Conservation (phyloP, 2,113 vertebrate species). For the Melozone crissalis region DNA sequence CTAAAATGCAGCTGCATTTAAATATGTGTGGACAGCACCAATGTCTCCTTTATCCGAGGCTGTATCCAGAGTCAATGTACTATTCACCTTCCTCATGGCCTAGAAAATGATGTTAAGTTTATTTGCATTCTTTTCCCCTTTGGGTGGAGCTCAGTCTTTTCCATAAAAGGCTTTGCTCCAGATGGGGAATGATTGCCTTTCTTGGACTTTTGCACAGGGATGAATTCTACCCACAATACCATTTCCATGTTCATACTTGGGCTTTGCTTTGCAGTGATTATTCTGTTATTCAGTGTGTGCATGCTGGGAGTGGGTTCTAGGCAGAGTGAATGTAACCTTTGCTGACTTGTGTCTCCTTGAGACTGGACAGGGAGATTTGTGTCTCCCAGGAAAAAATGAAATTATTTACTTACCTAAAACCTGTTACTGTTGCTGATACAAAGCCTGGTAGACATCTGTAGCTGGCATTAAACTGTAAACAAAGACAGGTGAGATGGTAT, state of each 20-base stretch:
- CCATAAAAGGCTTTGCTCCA: background rate
- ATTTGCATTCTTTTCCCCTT: background rate
- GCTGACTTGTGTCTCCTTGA: background rate
- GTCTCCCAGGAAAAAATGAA: background rate
- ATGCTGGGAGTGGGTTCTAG: background rate
- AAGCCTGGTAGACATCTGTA: conserved; percentile 75
- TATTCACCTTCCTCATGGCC: background rate
- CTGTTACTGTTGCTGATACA: conserved; percentile 39
- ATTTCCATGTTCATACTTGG: background rate
- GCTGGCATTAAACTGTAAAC: conserved; percentile 69
- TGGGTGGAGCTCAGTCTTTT: background rate
- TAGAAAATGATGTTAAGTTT: background rate
- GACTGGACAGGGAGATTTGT: background rate
- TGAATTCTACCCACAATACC: background rate
- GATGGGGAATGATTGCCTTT: background rate
- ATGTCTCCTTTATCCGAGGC: background rate
- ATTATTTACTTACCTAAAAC: conserved; percentile 69
- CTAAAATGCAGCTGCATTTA: background rate
- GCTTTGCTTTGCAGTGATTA: background rate
- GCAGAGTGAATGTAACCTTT: background rate
- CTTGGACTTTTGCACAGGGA: background rate
- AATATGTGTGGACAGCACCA: background rate
- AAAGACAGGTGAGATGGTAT: background rate
- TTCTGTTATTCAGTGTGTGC: background rate
- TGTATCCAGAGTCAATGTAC: background rate